Evolutionary conservation across 2,113 vertebrate species (phyloP), one percentile per base, ranked within the genome.

Genomic region (Prolemur simus): DNA sequence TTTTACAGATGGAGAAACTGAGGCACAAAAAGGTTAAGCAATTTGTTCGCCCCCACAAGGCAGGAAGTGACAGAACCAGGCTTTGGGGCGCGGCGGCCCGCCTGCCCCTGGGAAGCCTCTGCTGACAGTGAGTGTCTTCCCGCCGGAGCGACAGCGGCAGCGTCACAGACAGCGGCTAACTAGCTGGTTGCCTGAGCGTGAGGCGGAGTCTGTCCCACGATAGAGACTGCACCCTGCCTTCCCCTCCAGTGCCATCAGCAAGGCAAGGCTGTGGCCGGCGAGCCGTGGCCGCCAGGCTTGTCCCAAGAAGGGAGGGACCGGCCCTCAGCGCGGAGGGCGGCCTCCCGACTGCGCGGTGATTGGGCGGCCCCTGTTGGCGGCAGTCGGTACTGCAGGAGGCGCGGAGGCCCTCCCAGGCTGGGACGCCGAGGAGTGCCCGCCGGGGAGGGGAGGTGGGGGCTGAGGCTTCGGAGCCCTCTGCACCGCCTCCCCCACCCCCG

Each of bases 331-430:
- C 39, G 1, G 23, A 29, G 9, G 23, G 20, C 37, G 21, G 29
- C 60, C 25, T 78, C 13, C 8, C 0, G 9, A 15, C 42, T 3
- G 20, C 9, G 25, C 63, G 8, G 81, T 3, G 25, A 6, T 23
- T 39, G 29, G 29, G 73, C 27, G 56, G 3, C 74, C 71, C 64
- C 97, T 97, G 60, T 82, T 93, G 97, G 78, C 66, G 29, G 0
- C 6, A 0, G 0, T 94, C 27, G 23, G 89, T 87, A 91, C 73
- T 94, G 64, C 94, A 85, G 52, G 86, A 37, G 10, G 39, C 8
- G 0, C 32, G 4, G 60, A 45, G 34, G 6, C 18, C 25, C 20
- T 1, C 3, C 5, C 23, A 45, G 1, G 29, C 71, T n/a, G 34
- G 45, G 10, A 47, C 52, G 32, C 17, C 17, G 17, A 47, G 39